Evolutionary conservation across 2,888 invertebrate species (phyloP).

Genomic region (Erpobdella octoculata): DNA sequence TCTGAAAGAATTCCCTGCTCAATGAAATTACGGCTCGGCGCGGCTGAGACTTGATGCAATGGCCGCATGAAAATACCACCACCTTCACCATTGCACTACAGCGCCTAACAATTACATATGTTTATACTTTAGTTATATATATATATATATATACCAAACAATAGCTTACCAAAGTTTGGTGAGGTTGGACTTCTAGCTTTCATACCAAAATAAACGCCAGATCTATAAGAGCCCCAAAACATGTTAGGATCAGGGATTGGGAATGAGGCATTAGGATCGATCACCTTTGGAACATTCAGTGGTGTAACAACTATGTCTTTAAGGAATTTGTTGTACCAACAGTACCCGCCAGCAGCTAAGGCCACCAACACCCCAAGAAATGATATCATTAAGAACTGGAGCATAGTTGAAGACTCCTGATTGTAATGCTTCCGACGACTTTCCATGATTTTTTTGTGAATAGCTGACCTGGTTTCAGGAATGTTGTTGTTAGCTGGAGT

Average conservation of each 20-base stretch:
- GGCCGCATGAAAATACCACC: too few species aligned
- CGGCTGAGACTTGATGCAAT: too few species aligned
- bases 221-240: conserved; percentile 76
- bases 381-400: background rate
- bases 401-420: background rate
- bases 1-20: too few species aligned
- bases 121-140: conserved; percentile 6
- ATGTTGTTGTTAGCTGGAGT: too few species aligned
- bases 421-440: conserved; percentile 8
- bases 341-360: conserved; percentile 28
- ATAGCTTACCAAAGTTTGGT: conserved; percentile 66
- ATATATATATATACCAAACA: background rate
- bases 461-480: conserved; percentile 11
- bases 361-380: conserved; percentile 18
- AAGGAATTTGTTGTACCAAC: conserved; percentile 29
- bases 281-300: conserved; percentile 32
- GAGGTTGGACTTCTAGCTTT: conserved; percentile 82
- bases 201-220: conserved; percentile 55
- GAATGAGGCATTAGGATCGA: conserved; percentile 28
- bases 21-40: too few species aligned
- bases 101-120: background rate
- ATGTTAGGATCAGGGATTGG: conserved; percentile 30
- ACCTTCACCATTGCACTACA: too few species aligned
- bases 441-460: conserved; percentile 21
- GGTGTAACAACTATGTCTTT: conserved; percentile 34